These are phyloP conservation scores for Macaca fascicularis DNA, from an alignment of 2,113 vertebrate species.

Conservation along the genomic window DNA sequence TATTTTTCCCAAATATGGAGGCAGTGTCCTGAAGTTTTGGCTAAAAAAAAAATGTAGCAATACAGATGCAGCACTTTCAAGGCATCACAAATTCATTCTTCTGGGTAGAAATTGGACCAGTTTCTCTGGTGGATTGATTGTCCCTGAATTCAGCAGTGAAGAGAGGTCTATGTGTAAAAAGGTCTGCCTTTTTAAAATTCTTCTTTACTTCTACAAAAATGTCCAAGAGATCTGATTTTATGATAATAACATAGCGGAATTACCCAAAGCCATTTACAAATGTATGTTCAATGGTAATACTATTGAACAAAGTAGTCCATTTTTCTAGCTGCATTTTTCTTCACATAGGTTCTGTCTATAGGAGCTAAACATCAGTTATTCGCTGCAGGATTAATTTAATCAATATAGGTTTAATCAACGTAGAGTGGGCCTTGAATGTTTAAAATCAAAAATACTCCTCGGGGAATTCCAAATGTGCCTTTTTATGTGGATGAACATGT, in stretches of 20 bases:
- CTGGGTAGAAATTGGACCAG: not conserved
- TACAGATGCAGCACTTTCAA: not conserved
- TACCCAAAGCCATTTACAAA: not conserved
- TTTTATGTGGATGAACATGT: not conserved
- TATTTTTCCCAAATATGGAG: not conserved
- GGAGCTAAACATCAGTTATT: not conserved
- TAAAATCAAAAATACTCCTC: not conserved
- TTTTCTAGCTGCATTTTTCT: slow-evolving; percentile 8
- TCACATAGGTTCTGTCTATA: not conserved
- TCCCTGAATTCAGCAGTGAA: slow-evolving; percentile 27
- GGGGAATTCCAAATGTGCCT: not conserved
- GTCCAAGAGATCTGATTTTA: not conserved
- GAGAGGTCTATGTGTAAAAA: not conserved
- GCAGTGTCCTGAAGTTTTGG: not conserved
- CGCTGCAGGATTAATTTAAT: not conserved
- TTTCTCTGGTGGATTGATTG: not conserved
- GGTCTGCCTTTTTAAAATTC: not conserved
- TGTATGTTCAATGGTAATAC: not conserved
- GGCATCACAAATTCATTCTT: not conserved
- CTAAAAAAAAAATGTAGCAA: not conserved
- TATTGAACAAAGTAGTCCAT: not conserved
- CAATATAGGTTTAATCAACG: not conserved
- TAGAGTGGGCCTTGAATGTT: not conserved
- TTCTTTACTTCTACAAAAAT: not conserved
- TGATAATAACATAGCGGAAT: not conserved